Percentiles rank a stretch among this genome's conserved stretches.
Conservation (phyloP, 2,113 vertebrate species). For the Tangachromis dhanisi region DNA sequence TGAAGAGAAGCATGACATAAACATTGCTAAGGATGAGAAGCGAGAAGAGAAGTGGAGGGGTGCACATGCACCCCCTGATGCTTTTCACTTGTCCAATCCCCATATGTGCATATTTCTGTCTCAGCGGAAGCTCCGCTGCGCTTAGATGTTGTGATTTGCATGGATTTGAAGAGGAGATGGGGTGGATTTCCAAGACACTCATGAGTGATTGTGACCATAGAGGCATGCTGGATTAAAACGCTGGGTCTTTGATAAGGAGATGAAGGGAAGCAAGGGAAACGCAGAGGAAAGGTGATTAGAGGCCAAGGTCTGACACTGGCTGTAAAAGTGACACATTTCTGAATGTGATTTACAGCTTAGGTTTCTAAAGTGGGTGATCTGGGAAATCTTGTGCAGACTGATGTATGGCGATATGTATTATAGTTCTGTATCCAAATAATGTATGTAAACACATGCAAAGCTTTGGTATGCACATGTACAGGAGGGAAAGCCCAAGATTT, state of each 20-base stretch:
- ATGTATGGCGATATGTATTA: neutral
- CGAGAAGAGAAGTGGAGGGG: neutral
- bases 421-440: neutral
- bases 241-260: constrained; percentile 60
- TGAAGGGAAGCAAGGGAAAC: constrained; percentile 32
- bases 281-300: constrained; percentile 38
- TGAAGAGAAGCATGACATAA: constrained; percentile 53
- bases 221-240: constrained; percentile 59
- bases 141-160: constrained; percentile 69
- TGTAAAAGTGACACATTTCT: constrained; percentile 11
- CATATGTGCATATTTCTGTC: constrained; percentile 56
- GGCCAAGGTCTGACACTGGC: constrained; percentile 7
- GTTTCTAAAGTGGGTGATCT: neutral
- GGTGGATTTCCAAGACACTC: constrained; percentile 66
- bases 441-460: neutral
- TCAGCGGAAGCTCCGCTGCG: constrained; percentile 55
- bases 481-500: neutral
- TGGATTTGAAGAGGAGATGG: constrained; percentile 60
- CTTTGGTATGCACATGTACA: neutral
- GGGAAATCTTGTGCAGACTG: neutral
- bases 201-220: constrained; percentile 60
- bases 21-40: constrained; percentile 43
- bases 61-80: neutral
- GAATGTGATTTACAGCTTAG: constrained; percentile 7
- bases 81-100: constrained; percentile 20